Evolutionary conservation across 2,797 vertebrate species (phyloP), one percentile per base, ranked within the genome.

Genomic region (Neomorphus geoffroyi): DNA sequence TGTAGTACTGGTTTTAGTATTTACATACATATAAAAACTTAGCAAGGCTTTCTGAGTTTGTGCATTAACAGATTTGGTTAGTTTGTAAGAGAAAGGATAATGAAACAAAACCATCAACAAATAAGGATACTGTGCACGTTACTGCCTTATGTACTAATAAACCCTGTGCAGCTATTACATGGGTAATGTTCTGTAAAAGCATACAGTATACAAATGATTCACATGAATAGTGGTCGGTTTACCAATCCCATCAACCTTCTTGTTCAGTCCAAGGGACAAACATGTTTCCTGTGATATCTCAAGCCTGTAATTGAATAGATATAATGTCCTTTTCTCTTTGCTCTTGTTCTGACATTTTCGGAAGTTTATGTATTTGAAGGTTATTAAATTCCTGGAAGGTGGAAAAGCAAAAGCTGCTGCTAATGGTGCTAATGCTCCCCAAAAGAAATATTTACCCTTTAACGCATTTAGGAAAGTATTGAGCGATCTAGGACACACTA

Each of bases 181-280:
- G 54, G 81, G 61, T 66, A 94, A 94, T 94, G 88, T 82, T 95
- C 83, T 90, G 89, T 85, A 75, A 94, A 95, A 91, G 86, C 58
- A 67, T 46, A 94, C 27, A 80, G 56, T 43, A 81, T 24, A 88
- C 83, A 90, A 93, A 93, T 18, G 56, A 81, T 79, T 90, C 94
- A 84, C 86, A 48, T 30, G 71, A 88, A 80, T 1, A 7, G 73
- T 50, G n/a, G 72, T 86, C 0, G 0, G 43, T 93, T 92, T 88
- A 88, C 71, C 72, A 82, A 94, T 87, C 43, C n/a, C 66, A 85
- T 89, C 93, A 92, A 93, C 71, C 69, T 94, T 94, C 75, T 82
- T 65, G 48, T 41, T 85, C 72, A 73, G 82, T 87, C 69, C 73
- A 77, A 67, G 77, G 86, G 85, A 80, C 53, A 78, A 89, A 91